Conservation (phyloP, 2,888 invertebrate genomes). For the Cepaea hortensis region DNA sequence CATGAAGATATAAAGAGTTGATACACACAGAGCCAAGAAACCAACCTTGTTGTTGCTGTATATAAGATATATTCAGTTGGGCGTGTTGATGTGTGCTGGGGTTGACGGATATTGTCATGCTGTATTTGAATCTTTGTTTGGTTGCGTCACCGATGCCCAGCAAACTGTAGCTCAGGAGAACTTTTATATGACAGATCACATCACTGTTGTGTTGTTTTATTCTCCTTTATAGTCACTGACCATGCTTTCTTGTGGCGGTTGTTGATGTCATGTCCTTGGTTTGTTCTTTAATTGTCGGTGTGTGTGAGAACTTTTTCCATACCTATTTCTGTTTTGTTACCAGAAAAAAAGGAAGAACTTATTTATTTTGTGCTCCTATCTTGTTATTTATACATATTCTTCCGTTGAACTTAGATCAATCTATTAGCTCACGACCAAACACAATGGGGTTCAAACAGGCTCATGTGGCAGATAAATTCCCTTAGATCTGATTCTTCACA, state of each 20-base stretch:
- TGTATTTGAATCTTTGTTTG: not conserved
- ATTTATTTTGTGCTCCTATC: not conserved
- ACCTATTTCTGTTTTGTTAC: not conserved
- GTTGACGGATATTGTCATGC: not conserved
- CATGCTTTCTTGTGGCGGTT: not conserved
- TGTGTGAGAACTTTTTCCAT: not conserved
- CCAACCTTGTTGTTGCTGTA: not conserved
- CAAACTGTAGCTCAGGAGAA: slow-evolving; percentile 33
- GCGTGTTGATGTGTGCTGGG: slow-evolving; percentile 22
- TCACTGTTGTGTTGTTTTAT: slow-evolving; percentile 14
- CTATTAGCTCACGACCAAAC: too few species aligned
- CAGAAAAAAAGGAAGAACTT: not conserved
- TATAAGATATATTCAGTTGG: not conserved
- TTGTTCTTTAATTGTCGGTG: not conserved
- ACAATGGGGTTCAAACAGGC: too few species aligned
- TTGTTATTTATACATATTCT: not conserved
- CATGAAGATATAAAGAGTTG: too few species aligned
- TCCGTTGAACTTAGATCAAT: not conserved
- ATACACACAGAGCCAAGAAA: too few species aligned
- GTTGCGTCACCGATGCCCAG: slow-evolving; percentile 14
- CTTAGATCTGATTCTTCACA: too few species aligned
- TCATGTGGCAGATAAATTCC: too few species aligned
- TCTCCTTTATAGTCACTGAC: slow-evolving; percentile 13
- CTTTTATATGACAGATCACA: slow-evolving; percentile 37
- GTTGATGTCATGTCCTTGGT: slow-evolving; percentile 2